A percentile compares a stretch with the other conserved stretches of the same genome.
These are phyloP conservation scores for Graptemys geographica DNA, from an alignment of 2,797 vertebrate species.

Conservation along the genomic window DNA sequence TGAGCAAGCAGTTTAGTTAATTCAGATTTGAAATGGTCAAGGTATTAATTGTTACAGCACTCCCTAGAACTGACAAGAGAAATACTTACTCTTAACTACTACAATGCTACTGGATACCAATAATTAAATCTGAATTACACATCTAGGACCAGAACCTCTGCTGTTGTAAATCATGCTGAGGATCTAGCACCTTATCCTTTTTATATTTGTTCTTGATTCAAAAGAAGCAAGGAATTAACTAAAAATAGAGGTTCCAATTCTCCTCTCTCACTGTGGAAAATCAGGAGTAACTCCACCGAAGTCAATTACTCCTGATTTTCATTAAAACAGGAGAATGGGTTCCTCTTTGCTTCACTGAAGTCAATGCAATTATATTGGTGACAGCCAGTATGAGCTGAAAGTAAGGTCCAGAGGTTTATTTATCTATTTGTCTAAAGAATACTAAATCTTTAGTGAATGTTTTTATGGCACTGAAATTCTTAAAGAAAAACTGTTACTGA, in stretches of 20 bases:
- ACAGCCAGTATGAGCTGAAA: background rate
- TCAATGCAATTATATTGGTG: background rate
- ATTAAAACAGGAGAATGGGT: background rate
- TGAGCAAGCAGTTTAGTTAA: background rate
- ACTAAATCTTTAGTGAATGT: slow-evolving; percentile 10
- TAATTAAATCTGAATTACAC: background rate
- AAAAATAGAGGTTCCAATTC: background rate
- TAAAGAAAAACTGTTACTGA: slow-evolving; percentile 25
- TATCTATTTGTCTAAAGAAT: background rate
- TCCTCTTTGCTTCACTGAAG: background rate
- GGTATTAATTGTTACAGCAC: background rate
- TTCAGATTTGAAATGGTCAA: background rate
- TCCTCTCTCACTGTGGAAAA: background rate
- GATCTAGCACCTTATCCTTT: slow-evolving; percentile 25
- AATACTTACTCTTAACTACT: background rate
- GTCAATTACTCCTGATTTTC: background rate
- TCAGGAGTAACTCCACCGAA: background rate
- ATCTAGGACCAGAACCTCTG: slow-evolving; percentile 10
- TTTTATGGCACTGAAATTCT: slow-evolving; percentile 38
- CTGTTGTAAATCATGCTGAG: slow-evolving; percentile 10
- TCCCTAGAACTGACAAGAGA: background rate
- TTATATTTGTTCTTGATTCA: slow-evolving; percentile 27
- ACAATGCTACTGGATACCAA: background rate
- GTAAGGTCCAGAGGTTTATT: background rate
- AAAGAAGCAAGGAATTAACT: slow-evolving; percentile 12